These are phyloP conservation scores for Oreochromis niloticus DNA, from an alignment of 2,113 vertebrate species.

Conservation along the genomic window DNA sequence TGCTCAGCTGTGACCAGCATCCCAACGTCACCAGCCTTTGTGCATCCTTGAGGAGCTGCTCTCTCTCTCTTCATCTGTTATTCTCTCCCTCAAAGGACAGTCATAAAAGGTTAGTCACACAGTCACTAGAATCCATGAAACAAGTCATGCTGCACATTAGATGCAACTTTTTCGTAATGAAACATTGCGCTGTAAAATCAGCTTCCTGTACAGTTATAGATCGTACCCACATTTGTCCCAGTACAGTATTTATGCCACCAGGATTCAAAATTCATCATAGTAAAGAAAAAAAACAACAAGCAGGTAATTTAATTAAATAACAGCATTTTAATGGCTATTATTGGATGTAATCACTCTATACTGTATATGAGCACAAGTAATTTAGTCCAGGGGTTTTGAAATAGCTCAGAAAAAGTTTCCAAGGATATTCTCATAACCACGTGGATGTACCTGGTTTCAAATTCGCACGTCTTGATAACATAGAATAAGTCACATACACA, in stretches of 20 bases:
- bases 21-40: constrained; percentile 17
- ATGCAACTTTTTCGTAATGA: not conserved
- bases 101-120: constrained; percentile 49
- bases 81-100: not conserved
- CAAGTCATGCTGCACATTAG: not conserved
- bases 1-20: constrained; percentile 56
- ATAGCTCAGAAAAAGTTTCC: not conserved
- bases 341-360: not conserved
- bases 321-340: not conserved
- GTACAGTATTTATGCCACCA: not conserved
- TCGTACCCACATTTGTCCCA: not conserved
- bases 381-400: not conserved
- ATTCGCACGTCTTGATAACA: not conserved
- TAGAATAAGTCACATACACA: not conserved
- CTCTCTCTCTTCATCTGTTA: not conserved
- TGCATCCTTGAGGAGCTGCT: constrained; percentile 8
- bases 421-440: not conserved
- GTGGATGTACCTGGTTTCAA: not conserved
- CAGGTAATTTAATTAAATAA: not conserved
- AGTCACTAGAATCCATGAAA: not conserved
- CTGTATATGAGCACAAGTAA: not conserved
- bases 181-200: not conserved
- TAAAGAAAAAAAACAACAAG: not conserved
- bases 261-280: not conserved
- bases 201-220: not conserved